These are phyloP conservation scores for Sylvilagus bachmani DNA, from an alignment of 2,113 vertebrate species.

Conservation along the genomic window DNA sequence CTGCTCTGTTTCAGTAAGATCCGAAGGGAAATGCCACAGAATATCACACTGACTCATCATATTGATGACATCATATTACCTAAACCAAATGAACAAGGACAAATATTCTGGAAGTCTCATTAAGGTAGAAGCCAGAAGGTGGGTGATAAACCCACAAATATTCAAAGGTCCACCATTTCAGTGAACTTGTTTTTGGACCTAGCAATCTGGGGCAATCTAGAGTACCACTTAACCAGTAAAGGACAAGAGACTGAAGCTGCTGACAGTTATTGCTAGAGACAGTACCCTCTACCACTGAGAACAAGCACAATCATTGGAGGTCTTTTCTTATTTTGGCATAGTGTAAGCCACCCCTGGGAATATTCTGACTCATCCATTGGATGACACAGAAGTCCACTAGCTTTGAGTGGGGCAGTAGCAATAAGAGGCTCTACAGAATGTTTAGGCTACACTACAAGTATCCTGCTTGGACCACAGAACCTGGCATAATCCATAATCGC, in stretches of 20 bases:
- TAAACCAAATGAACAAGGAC: neutral
- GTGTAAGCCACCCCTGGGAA: neutral
- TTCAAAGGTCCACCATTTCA: neutral
- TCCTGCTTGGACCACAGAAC: neutral
- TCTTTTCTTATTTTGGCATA: neutral
- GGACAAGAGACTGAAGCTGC: neutral
- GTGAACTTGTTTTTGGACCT: neutral
- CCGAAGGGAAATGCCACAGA: neutral
- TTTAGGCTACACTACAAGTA: neutral
- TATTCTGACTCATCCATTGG: neutral
- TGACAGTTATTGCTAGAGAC: neutral
- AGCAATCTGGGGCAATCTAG: neutral
- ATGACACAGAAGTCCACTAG: neutral
- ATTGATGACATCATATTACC: neutral
- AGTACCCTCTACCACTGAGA: neutral
- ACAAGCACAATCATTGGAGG: neutral
- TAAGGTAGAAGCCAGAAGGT: neutral
- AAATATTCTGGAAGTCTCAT: neutral
- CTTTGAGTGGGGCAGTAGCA: neutral
- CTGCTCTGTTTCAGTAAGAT: neutral
- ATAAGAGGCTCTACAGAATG: neutral
- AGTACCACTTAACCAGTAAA: neutral
- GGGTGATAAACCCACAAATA: neutral
- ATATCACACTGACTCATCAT: neutral
- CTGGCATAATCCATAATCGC: neutral